Conservation (phyloP, 2,797 vertebrate genomes). For the Eutrigla gurnardus region DNA sequence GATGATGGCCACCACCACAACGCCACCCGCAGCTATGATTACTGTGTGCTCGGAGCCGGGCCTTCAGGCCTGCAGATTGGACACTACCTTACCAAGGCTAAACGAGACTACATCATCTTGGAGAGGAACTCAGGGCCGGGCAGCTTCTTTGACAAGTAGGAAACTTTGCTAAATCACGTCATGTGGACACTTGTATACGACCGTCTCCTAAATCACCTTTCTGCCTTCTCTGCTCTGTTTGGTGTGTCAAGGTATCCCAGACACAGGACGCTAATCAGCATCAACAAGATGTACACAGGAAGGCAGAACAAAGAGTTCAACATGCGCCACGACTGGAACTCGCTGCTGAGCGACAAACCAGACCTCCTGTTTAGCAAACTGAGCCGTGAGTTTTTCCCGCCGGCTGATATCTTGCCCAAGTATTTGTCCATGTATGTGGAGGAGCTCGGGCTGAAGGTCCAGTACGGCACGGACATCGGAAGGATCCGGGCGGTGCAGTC, state of each 20-base stretch:
- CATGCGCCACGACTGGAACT: slow-evolving; percentile 98
- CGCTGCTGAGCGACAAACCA: slow-evolving; percentile 88
- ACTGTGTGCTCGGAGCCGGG: slow-evolving; percentile 95
- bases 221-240: slow-evolving; percentile 1
- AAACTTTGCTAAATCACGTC: neutral
- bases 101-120: slow-evolving; percentile 90
- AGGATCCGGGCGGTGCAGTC: slow-evolving; percentile 68
- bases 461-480: slow-evolving; percentile 87
- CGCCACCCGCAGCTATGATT: slow-evolving; percentile 82
- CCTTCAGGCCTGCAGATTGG: slow-evolving; percentile 94
- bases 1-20: slow-evolving; percentile 39
- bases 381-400: slow-evolving; percentile 90
- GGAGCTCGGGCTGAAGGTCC: slow-evolving; percentile 85
- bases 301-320: slow-evolving; percentile 94
- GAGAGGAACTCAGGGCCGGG: slow-evolving; percentile 90
- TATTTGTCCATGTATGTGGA: slow-evolving; percentile 85
- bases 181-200: too few species aligned
- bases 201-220: neutral
- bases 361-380: slow-evolving; percentile 87
- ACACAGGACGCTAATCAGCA: slow-evolving; percentile 97
- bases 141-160: slow-evolving; percentile 90
- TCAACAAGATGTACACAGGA: slow-evolving; percentile 95
- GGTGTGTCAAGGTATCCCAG: slow-evolving; percentile 86
- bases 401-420: slow-evolving; percentile 85
- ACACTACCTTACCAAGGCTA: slow-evolving; percentile 88